Evolutionary conservation across 2,888 invertebrate genomes (phyloP).

Genomic region (Erebia aethiops): DNA sequence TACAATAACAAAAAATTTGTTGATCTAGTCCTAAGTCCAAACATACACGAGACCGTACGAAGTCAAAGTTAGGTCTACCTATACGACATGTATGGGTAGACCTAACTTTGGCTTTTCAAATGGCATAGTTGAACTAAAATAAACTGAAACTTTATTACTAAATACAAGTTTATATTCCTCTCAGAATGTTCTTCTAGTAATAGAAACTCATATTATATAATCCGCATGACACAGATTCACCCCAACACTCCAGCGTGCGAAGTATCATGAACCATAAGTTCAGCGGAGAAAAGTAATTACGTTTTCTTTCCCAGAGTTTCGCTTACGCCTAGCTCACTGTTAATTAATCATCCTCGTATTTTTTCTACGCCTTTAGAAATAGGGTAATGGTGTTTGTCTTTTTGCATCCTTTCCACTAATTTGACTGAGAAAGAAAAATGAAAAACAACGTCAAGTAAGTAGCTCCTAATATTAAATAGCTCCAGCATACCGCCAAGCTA

Average conservation of each 20-base stretch:
- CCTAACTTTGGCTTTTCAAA: no score
- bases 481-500: not conserved
- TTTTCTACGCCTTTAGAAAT: conserved; percentile 66
- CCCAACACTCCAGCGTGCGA: conserved; percentile 10
- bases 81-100: no score
- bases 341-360: conserved; percentile 74
- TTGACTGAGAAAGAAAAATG: conserved; percentile 15
- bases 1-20: no score
- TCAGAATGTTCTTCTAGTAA: not conserved
- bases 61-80: no score
- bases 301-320: conserved; percentile 67
- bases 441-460: not conserved
- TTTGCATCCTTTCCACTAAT: conserved; percentile 25
- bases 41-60: no score
- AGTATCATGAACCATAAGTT: conserved; percentile 41
- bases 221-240: conserved; percentile 8
- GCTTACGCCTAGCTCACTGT: conserved; percentile 66
- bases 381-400: conserved; percentile 44
- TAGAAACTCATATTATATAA: not conserved
- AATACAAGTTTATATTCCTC: no score
- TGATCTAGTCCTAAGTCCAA: no score
- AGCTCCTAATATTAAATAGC: not conserved
- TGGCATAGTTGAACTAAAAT: no score
- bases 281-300: conserved; percentile 74
- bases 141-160: no score